phyloP scores from a whole-genome alignment of 2,888 invertebrate genomes.

The Pocota personata region DNA sequence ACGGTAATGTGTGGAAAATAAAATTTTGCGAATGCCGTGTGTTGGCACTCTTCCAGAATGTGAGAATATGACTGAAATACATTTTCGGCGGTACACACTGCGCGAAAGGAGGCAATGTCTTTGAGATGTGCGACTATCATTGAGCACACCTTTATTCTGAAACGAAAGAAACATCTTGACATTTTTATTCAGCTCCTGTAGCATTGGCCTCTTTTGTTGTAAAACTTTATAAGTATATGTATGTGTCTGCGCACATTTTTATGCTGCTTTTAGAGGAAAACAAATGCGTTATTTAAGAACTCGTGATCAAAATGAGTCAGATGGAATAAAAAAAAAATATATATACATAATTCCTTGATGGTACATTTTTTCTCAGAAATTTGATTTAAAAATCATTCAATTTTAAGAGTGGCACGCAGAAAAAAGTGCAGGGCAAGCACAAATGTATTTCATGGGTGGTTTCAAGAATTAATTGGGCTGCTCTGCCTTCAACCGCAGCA shows the following conservation, averaged over 20 bases:
- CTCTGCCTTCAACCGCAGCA: too few relatives aligned
- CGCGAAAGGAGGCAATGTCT: slow-evolving; percentile 21
- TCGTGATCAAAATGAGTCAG: slow-evolving; percentile 28
- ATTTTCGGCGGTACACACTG: slow-evolving; percentile 35
- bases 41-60: slow-evolving; percentile 51
- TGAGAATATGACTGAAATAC: slow-evolving; percentile 33
- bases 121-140: slow-evolving; percentile 5
- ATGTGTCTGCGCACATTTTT: neutral
- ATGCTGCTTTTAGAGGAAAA: slow-evolving; percentile 22
- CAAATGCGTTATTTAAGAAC: slow-evolving; percentile 19
- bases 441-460: too few relatives aligned
- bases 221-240: neutral
- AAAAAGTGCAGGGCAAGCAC: too few relatives aligned
- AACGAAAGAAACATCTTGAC: neutral
- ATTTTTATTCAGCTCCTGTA: slow-evolving; percentile 11
- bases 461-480: too few relatives aligned
- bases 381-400: neutral
- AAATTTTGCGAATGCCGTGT: slow-evolving; percentile 26
- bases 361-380: neutral
- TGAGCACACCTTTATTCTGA: slow-evolving; percentile 50
- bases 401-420: neutral
- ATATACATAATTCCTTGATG: neutral
- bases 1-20: slow-evolving; percentile 8
- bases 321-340: neutral
- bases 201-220: slow-evolving; percentile 44